These are phyloP conservation scores for Platalea minor DNA, from an alignment of 2,797 vertebrate genomes.

Conservation along the genomic window DNA sequence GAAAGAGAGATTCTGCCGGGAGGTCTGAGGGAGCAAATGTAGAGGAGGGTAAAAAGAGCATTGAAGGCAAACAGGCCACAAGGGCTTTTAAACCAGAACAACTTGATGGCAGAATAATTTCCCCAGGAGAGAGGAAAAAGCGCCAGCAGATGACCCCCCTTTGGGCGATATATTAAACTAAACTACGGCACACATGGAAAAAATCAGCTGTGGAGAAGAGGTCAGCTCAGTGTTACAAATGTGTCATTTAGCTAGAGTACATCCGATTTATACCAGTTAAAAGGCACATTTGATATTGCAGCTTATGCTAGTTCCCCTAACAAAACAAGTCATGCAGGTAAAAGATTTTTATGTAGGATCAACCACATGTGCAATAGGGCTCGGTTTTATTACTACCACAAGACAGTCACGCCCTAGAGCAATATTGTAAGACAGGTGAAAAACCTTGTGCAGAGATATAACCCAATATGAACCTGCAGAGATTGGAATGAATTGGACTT, in stretches of 20 bases:
- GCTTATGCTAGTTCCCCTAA: background rate
- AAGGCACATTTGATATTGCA: slow-evolving; percentile 15
- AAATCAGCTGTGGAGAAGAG: slow-evolving; percentile 27
- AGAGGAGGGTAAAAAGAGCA: background rate
- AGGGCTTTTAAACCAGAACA: background rate
- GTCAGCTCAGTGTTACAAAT: slow-evolving; percentile 1
- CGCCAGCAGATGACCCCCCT: background rate
- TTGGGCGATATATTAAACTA: slow-evolving; percentile 24
- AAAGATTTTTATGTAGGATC: background rate
- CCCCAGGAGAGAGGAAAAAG: background rate
- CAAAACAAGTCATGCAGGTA: background rate
- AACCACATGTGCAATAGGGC: background rate
- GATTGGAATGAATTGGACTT: background rate
- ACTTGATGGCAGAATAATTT: slow-evolving; percentile 31
- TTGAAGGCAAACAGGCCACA: background rate
- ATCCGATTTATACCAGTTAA: slow-evolving; percentile 31
- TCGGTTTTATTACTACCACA: background rate
- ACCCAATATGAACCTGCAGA: background rate
- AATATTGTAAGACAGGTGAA: slow-evolving; percentile 1
- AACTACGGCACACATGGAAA: slow-evolving; percentile 7
- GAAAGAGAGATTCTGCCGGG: background rate
- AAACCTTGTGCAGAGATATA: background rate
- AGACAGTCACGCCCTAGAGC: background rate
- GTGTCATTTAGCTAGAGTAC: slow-evolving; percentile 25
- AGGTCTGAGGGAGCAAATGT: background rate